These are phyloP conservation scores for Cerastoderma edule DNA, from an alignment of 2,888 invertebrate genomes.

Conservation along the genomic window DNA sequence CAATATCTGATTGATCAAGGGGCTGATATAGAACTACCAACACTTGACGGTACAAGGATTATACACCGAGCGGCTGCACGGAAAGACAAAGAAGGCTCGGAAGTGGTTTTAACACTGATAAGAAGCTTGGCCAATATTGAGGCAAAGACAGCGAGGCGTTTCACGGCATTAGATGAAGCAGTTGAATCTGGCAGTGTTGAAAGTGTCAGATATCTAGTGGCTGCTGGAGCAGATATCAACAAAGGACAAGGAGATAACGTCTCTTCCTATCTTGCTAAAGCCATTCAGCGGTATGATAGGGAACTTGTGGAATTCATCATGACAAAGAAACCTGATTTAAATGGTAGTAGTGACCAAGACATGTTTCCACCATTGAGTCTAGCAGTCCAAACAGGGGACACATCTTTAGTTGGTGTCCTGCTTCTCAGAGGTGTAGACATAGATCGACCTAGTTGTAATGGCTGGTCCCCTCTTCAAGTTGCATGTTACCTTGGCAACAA, in stretches of 20 bases:
- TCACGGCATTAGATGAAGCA: conserved; percentile 56
- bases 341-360: conserved; percentile 25
- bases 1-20: conserved; percentile 46
- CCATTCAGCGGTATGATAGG: conserved; percentile 35
- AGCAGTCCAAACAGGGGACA: conserved; percentile 52
- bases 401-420: conserved; percentile 37
- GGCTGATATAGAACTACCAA: conserved; percentile 40
- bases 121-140: conserved; percentile 41
- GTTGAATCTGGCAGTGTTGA: conserved; percentile 35
- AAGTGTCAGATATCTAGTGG: conserved; percentile 33
- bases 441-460: conserved; percentile 35
- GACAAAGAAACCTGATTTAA: not conserved
- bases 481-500: conserved; percentile 50
- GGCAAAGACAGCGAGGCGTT: conserved; percentile 32
- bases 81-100: conserved; percentile 31
- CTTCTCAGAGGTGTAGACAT: conserved; percentile 31
- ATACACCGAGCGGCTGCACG: conserved; percentile 49
- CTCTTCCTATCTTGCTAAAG: conserved; percentile 41
- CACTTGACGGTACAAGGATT: conserved; percentile 51
- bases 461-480: conserved; percentile 60
- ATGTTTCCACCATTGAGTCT: conserved; percentile 45
- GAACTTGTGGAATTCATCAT: conserved; percentile 28
- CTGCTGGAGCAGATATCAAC: conserved; percentile 39
- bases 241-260: conserved; percentile 31
- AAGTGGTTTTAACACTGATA: conserved; percentile 41